Evolutionary conservation across 2,888 invertebrate genomes (phyloP).

Genomic region (Orchesella flavescens): DNA sequence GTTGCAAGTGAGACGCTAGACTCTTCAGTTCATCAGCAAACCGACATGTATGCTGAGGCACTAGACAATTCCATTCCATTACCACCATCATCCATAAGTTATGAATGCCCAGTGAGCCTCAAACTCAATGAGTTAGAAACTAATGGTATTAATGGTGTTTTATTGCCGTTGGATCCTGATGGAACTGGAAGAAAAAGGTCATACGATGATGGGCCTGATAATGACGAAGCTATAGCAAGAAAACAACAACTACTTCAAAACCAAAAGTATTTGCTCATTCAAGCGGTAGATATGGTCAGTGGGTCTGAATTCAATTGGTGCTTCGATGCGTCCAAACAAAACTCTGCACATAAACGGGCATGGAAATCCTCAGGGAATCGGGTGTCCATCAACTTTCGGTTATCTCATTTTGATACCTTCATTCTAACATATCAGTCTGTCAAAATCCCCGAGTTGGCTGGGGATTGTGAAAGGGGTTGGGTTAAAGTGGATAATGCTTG

Average conservation of each 20-base stretch:
- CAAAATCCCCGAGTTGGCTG: slow-evolving; percentile 61
- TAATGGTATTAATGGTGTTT: slow-evolving; percentile 41
- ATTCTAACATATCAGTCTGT: slow-evolving; percentile 66
- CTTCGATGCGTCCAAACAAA: slow-evolving; percentile 59
- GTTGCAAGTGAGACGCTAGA: too few relatives aligned
- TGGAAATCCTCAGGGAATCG: slow-evolving; percentile 71
- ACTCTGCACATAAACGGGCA: slow-evolving; percentile 62
- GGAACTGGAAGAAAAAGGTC: too few relatives aligned
- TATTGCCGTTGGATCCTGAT: not conserved
- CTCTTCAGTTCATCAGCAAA: too few relatives aligned
- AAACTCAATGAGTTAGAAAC: slow-evolving; percentile 11
- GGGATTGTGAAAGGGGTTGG: slow-evolving; percentile 70
- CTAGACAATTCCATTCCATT: slow-evolving; percentile 50
- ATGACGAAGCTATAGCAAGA: slow-evolving; percentile 1
- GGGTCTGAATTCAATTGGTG: slow-evolving; percentile 69
- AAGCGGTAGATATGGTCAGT: slow-evolving; percentile 64
- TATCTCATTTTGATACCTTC: slow-evolving; percentile 68
- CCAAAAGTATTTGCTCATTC: slow-evolving; percentile 63
- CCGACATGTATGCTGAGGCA: not conserved
- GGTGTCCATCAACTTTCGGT: slow-evolving; percentile 66
- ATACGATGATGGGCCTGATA: slow-evolving; percentile 12
- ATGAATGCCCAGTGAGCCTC: slow-evolving; percentile 53
- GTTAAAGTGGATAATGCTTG: slow-evolving; percentile 67
- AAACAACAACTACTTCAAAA: slow-evolving; percentile 23
- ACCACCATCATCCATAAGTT: slow-evolving; percentile 38